A percentile compares a stretch with the other conserved stretches of the same genome.
Conservation (phyloP, 2,888 invertebrate genomes). For the Chorisops tibialis region DNA sequence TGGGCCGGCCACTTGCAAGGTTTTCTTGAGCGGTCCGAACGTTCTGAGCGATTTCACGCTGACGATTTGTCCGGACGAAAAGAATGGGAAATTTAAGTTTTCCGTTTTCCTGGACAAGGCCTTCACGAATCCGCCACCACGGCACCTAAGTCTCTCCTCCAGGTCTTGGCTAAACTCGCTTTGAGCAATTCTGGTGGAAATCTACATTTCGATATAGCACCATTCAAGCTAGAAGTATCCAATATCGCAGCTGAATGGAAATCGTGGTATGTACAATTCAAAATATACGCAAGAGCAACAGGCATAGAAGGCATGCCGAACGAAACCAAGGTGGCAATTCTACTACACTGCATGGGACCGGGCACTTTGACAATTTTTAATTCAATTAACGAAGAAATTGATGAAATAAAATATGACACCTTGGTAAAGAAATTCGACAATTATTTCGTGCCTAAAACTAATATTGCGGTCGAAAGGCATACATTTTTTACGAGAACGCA, state of each 20-base stretch:
- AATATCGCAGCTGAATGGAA: conserved; percentile 29
- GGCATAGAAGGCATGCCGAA: conserved; percentile 13
- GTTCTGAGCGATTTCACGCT: too few relatives aligned
- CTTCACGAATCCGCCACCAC: too few relatives aligned
- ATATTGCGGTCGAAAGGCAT: conserved; percentile 31
- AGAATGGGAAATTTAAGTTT: too few relatives aligned
- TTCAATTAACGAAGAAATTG: conserved; percentile 32
- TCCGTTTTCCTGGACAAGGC: too few relatives aligned
- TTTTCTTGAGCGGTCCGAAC: too few relatives aligned
- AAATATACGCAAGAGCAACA: conserved; percentile 34
- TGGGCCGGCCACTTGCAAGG: too few relatives aligned
- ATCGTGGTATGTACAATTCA: conserved; percentile 31
- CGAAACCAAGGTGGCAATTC: conserved; percentile 26
- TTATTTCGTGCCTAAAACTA: conserved; percentile 34
- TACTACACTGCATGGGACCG: conserved; percentile 26
- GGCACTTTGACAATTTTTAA: conserved; percentile 27
- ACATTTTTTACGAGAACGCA: conserved; percentile 14
- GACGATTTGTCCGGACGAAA: too few relatives aligned
- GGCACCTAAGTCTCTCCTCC: too few relatives aligned
- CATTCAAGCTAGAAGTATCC: conserved; percentile 9
- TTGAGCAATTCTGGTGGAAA: too few relatives aligned
- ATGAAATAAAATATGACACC: conserved; percentile 25
- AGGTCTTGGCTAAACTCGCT: too few relatives aligned
- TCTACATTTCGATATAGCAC: too few relatives aligned
- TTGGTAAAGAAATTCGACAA: conserved; percentile 21